phyloP scores from a whole-genome alignment of 2,888 invertebrate species.

The Pinctada fucata region DNA sequence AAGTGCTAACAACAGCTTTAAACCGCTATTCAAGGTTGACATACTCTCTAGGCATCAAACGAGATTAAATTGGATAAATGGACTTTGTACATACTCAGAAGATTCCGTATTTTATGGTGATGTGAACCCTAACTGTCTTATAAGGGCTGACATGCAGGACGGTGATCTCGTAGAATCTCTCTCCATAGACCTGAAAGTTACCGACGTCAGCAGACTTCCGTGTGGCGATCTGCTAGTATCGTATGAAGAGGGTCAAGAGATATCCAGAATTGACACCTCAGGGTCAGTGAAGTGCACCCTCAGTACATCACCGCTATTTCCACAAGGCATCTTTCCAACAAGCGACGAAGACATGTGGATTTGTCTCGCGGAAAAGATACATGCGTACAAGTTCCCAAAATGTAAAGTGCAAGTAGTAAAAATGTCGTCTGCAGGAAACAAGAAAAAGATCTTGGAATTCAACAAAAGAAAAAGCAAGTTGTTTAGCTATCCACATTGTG shows the following conservation, averaged over 20 bases:
- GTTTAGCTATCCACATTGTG: conserved; percentile 26
- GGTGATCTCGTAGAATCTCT: background rate
- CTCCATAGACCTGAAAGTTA: conserved; percentile 8
- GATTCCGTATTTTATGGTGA: conserved; percentile 9
- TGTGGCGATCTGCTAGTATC: conserved; percentile 14
- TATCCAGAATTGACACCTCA: conserved; percentile 1
- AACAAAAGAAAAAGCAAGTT: conserved; percentile 15
- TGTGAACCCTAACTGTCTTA: conserved; percentile 17
- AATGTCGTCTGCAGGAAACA: conserved; percentile 13
- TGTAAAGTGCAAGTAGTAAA: conserved; percentile 5
- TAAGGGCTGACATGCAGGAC: conserved; percentile 4
- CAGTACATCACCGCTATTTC: conserved; percentile 13
- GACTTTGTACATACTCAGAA: conserved; percentile 6
- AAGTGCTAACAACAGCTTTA: background rate
- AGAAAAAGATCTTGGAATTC: conserved; percentile 9
- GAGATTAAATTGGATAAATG: conserved; percentile 17
- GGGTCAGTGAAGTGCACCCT: background rate
- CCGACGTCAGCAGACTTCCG: background rate
- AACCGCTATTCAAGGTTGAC: background rate
- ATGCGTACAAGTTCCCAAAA: conserved; percentile 18
- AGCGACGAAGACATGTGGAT: conserved; percentile 9
- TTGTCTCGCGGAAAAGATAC: conserved; percentile 15
- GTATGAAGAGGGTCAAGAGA: conserved; percentile 19
- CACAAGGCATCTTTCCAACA: conserved; percentile 15
- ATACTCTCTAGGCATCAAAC: conserved; percentile 10